phyloP scores from a whole-genome alignment of 2,888 invertebrate genomes.

The Agriopis aurantiaria region DNA sequence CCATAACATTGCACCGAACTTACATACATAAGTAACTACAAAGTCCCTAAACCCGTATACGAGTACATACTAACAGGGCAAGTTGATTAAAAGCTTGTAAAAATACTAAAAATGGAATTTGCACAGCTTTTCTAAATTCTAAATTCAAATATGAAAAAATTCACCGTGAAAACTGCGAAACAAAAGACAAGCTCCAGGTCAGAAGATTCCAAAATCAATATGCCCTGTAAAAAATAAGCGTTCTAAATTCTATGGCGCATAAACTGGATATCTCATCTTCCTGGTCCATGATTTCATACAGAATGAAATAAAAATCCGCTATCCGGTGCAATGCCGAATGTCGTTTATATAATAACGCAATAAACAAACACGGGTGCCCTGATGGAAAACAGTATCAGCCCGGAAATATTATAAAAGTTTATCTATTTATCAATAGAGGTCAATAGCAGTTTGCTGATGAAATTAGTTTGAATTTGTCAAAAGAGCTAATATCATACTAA shows the following conservation, averaged over 20 bases:
- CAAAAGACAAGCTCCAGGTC: background rate
- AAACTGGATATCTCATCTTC: constrained; percentile 5
- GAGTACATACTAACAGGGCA: too few species aligned
- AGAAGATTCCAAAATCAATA: constrained; percentile 3
- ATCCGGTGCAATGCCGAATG: constrained; percentile 20
- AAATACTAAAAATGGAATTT: too few species aligned
- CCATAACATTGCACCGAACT: too few species aligned
- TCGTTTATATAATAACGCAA: constrained; percentile 20
- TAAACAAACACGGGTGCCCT: constrained; percentile 12
- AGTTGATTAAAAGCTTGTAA: too few species aligned
- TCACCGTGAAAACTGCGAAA: background rate
- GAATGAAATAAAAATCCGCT: constrained; percentile 14
- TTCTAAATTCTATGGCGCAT: constrained; percentile 5
- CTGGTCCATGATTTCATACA: constrained; percentile 11
- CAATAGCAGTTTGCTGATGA: constrained; percentile 9
- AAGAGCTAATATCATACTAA: too few species aligned
- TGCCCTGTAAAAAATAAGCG: constrained; percentile 7
- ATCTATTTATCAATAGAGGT: constrained; percentile 15
- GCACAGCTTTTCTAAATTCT: too few species aligned
- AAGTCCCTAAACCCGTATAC: too few species aligned
- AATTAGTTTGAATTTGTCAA: background rate
- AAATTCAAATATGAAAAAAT: background rate
- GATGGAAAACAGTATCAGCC: constrained; percentile 1
- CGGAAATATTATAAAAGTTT: constrained; percentile 28
- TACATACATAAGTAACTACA: too few species aligned